Evolutionary conservation across 1,140 invertebrate genomes (phyloP), one percentile per base, ranked within the genome.

Genomic region (Pseudobourletiella spinata): DNA sequence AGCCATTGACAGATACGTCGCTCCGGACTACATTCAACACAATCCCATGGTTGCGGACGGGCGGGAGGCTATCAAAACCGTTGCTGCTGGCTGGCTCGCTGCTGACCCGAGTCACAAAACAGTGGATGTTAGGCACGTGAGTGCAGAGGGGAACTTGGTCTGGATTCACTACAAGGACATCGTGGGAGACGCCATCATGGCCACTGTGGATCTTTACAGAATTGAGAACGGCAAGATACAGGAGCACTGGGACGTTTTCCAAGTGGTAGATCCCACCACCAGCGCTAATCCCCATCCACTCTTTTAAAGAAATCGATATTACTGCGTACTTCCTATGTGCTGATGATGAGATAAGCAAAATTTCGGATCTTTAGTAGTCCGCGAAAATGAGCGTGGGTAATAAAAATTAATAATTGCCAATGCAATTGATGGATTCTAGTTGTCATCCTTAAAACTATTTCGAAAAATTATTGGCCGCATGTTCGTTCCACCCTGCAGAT

Each of bases 1-100:
- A 3, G 77, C 75, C 4, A 74, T 75, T n/a, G 76, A 74, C 42
- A 77, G 61, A 64, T 77, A 77, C 22, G 75, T 77, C 14, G 74
- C 72, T 2, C 74, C 73, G 32, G 50, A 43, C 6, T 52, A 51
- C 22, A 59, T 64, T 28, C 50, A 64, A n/a, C 62, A 64, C 39
- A 61, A 61, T 46, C 59, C 59, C 1, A 15, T 26, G 0, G 32
- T 54, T 11, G 51, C 50, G 4, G 59, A 61, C 46, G 59, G 59
- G 14, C 32, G 25, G 0, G 51, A 25, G 20, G 50, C 59, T 15
- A 44, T 61, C 15, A 54, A 56, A 55, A 32, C 2, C 2, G 48
- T 50, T 8, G 4, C 20, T 26, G 35, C 2, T 4, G 35, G 29
- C 26, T 42, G 51, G 42, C 44, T 43, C 16, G 15, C 11, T 6